Conservation (phyloP, 2,888 invertebrate species). For the Sicus ferrugineus region DNA sequence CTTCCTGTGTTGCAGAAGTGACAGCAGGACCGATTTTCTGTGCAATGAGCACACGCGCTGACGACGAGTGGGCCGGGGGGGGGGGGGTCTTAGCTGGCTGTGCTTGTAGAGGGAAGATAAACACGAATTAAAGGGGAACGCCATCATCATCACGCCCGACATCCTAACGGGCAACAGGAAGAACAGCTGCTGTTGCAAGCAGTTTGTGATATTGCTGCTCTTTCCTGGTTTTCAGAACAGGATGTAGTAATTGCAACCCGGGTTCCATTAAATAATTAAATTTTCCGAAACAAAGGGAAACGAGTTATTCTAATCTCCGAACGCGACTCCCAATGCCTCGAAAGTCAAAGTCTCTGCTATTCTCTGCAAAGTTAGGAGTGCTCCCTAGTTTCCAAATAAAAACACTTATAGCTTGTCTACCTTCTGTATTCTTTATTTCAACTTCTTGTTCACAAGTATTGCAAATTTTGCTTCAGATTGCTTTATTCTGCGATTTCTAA, state of each 20-base stretch:
- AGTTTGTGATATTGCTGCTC: background rate
- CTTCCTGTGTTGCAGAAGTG: constrained; percentile 12
- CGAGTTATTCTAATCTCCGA: too few species aligned
- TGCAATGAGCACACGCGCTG: background rate
- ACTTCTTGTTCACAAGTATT: constrained; percentile 18
- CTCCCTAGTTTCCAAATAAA: background rate
- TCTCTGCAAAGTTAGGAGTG: too few species aligned
- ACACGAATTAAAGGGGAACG: constrained; percentile 49
- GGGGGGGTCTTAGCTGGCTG: background rate
- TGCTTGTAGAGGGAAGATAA: constrained; percentile 39
- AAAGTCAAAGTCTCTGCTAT: too few species aligned
- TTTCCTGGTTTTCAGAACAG: background rate
- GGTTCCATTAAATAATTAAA: background rate
- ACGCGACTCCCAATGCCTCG: too few species aligned
- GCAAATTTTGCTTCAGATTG: constrained; percentile 29
- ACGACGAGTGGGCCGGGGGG: background rate
- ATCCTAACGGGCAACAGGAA: too few species aligned
- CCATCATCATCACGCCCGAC: constrained; percentile 1
- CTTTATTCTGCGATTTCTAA: constrained; percentile 30
- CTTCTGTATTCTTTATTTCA: background rate
- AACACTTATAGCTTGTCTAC: background rate
- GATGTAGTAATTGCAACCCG: background rate
- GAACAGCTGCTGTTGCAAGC: constrained; percentile 7
- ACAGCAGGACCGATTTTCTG: too few species aligned
- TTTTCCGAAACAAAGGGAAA: too few species aligned